These are phyloP conservation scores for Tamias sibiricus DNA, from an alignment of 2,113 vertebrate species.

Conservation along the genomic window DNA sequence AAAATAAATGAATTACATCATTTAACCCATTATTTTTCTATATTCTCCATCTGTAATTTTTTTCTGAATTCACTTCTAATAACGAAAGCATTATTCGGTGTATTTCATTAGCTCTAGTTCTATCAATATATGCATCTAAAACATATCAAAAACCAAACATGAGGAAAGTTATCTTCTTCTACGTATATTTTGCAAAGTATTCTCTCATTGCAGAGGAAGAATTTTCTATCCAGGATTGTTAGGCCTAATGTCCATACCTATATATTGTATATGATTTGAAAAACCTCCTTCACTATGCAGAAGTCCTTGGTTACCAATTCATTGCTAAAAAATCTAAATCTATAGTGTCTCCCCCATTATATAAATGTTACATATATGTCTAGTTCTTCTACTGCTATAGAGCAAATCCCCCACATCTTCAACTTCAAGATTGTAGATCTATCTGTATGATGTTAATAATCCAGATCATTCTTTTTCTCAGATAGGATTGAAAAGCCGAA, in stretches of 20 bases:
- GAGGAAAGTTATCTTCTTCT: neutral
- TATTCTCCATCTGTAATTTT: neutral
- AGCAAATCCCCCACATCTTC: neutral
- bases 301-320: neutral
- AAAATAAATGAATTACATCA: neutral
- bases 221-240: neutral
- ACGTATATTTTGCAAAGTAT: neutral
- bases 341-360: neutral
- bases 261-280: neutral
- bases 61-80: neutral
- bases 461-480: neutral
- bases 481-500: neutral
- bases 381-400: neutral
- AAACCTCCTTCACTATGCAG: neutral
- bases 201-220: neutral
- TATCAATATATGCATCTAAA: neutral
- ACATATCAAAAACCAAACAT: neutral
- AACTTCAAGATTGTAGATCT: neutral
- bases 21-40: neutral
- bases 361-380: neutral
- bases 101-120: neutral
- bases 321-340: neutral
- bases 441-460: neutral
- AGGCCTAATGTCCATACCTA: neutral
- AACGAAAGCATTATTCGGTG: neutral